phyloP scores from a whole-genome alignment of 1,140 invertebrate species.

The Euborellia annulipes region DNA sequence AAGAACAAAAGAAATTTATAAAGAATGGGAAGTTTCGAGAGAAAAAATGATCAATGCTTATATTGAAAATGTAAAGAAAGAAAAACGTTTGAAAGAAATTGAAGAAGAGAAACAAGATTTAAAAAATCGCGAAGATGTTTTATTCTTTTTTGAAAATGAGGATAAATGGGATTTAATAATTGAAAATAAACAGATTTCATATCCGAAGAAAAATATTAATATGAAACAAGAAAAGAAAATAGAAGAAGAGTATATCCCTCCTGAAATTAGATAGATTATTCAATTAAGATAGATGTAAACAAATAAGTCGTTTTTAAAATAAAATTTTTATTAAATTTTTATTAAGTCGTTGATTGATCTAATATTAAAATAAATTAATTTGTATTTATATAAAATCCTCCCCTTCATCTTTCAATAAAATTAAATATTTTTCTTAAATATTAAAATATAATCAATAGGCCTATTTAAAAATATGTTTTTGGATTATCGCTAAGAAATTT shows the following conservation, averaged over 20 bases:
- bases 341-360: too few species aligned
- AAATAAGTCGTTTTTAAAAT: too few species aligned
- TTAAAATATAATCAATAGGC: too few species aligned
- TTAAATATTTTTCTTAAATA: too few species aligned
- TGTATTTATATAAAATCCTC: too few species aligned
- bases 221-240: conserved; percentile 30
- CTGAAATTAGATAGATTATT: conserved; percentile 32
- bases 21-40: conserved; percentile 38
- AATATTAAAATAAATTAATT: too few species aligned
- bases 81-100: conserved; percentile 36
- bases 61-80: conserved; percentile 32
- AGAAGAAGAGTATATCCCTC: conserved; percentile 46
- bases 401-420: too few species aligned
- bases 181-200: conserved; percentile 27
- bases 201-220: conserved; percentile 27
- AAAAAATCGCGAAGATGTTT: conserved; percentile 39
- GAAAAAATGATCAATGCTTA: conserved; percentile 39
- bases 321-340: too few species aligned
- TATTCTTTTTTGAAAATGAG: conserved; percentile 66
- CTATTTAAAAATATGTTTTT: too few species aligned
- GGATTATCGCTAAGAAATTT: too few species aligned
- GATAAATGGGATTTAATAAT: conserved; percentile 55
- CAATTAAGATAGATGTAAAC: too few species aligned
- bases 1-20: conserved; percentile 23
- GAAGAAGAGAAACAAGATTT: conserved; percentile 40